Evolutionary conservation across 2,797 vertebrate species (phyloP), one percentile per base, ranked within the genome.

Genomic region (Paratrypauchen microcephalus): DNA sequence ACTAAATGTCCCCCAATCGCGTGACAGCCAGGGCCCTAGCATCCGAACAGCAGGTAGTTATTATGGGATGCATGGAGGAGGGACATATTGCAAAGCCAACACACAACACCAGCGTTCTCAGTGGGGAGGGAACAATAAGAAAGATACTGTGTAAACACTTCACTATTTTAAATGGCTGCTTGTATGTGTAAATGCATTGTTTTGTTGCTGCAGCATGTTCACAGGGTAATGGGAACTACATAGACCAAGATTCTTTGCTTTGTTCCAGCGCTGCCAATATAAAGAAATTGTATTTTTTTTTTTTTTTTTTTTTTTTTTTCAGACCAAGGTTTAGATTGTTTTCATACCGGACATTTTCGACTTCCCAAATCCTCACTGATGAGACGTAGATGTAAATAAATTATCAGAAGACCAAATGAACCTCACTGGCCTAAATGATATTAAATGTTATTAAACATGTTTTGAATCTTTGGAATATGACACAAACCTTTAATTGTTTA

Each of bases 31-130:
- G 91, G 91, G 84, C 85, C 85, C 86, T 88, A 91, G 90, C 90
- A 91, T 91, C 88, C 26, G 79, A 94, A 93, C 93, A 94, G 93
- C 91, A 90, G 94, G 93, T 92, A 93, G 91, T 92, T 93, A 90
- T 93, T 92, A 90, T 87, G 83, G 84, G 83, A 87, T 91, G 88
- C 82, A 84, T 86, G 86, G 82, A 80, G 84, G 84, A 88, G 89
- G 89, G 90, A 92, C 90, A 91, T 89, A 91, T 91, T 91, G 89
- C 85, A 89, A 84, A 86, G 85, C 84, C 74, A 83, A 82, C 81
- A 88, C 88, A 86, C 81, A 87, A 90, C 83, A 84, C 91, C 81
- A 84, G 88, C 90, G 83, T 76, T 90, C 82, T 86, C 73, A 83
- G 83, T 47, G 77, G 58, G 80, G 81, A 83, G 12, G 52, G 8